Conservation (phyloP, 2,797 vertebrate genomes). For the Clarias platycephalus region DNA sequence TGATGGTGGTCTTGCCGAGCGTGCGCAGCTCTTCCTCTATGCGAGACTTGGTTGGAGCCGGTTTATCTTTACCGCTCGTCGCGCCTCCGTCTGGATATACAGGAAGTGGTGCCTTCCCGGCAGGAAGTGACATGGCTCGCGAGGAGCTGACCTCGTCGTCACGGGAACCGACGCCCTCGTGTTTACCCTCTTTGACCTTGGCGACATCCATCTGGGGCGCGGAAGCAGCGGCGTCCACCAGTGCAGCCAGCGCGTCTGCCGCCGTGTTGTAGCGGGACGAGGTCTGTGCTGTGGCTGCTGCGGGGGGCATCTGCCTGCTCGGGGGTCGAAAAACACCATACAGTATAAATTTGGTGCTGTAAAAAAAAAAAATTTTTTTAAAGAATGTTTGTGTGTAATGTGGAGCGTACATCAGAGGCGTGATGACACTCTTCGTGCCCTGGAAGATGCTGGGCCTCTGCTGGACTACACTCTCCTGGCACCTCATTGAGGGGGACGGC, state of each 20-base stretch:
- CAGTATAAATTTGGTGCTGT: not conserved
- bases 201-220: conserved; percentile 93
- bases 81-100: conserved; percentile 77
- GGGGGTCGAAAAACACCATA: conserved; percentile 3
- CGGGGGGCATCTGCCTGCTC: conserved; percentile 80
- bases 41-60: conserved; percentile 89
- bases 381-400: too few relatives aligned
- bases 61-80: conserved; percentile 84
- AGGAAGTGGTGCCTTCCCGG: conserved; percentile 83
- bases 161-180: conserved; percentile 74
- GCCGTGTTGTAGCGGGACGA: conserved; percentile 90
- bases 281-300: conserved; percentile 75
- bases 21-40: conserved; percentile 97
- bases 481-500: conserved; percentile 87
- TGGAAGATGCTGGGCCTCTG: conserved; percentile 97
- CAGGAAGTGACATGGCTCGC: conserved; percentile 79
- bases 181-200: conserved; percentile 90
- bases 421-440: conserved; percentile 94
- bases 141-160: conserved; percentile 86
- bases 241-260: conserved; percentile 90
- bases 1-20: conserved; percentile 96
- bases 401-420: conserved; percentile 85
- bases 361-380: too few relatives aligned
- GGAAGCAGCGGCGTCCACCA: conserved; percentile 91
- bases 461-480: conserved; percentile 87